Evolutionary conservation across 2,888 invertebrate genomes (phyloP).

Genomic region (Nephrotoma appendiculata): DNA sequence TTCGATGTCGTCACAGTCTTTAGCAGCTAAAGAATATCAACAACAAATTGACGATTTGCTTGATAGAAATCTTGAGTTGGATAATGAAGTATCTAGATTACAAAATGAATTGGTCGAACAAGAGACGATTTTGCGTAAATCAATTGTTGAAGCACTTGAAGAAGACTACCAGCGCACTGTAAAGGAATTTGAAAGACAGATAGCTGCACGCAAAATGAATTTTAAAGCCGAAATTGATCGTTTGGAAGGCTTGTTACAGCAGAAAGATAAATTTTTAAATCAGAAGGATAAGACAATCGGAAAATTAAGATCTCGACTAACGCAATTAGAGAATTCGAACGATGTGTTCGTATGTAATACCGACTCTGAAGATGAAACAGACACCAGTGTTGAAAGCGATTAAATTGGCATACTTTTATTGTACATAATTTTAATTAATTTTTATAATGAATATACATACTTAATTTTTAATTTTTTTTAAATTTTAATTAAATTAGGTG

Average conservation of each 20-base stretch:
- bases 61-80: slow-evolving; percentile 6
- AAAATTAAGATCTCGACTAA: background rate
- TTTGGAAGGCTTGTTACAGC: background rate
- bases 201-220: background rate
- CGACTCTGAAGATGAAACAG: background rate
- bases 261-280: background rate
- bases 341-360: background rate
- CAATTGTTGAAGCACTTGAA: slow-evolving; percentile 22
- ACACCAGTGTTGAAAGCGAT: background rate
- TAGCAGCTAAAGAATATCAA: background rate
- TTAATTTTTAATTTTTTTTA: too few species aligned
- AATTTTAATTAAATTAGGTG: too few species aligned
- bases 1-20: background rate
- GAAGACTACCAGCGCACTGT: slow-evolving; percentile 10
- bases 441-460: background rate
- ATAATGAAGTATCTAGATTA: slow-evolving; percentile 8
- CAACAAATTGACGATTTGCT: background rate
- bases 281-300: background rate
- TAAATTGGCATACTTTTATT: background rate
- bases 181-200: background rate
- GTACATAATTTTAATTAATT: background rate
- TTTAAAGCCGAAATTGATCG: background rate
- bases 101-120: slow-evolving; percentile 13
- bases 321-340: background rate
- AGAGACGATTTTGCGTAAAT: slow-evolving; percentile 23